Percentiles rank a stretch among this genome's conserved stretches.
Evolutionary conservation across 2,888 invertebrate species (phyloP).

Genomic region (Pterostichus madidus): DNA sequence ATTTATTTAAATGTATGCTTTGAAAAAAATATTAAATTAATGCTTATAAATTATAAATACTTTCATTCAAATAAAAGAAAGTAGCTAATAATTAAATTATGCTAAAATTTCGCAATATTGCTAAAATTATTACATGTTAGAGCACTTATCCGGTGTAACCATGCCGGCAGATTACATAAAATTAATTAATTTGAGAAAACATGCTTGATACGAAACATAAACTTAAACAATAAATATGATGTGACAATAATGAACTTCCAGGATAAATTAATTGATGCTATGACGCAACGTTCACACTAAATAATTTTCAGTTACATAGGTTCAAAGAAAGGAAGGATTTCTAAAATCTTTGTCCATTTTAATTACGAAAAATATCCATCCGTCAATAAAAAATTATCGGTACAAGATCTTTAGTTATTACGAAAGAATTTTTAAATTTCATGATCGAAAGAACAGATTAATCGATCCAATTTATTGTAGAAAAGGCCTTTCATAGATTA

Average conservation of each 20-base stretch:
- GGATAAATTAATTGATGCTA: slow-evolving; percentile 39
- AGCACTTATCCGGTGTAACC: slow-evolving; percentile 23
- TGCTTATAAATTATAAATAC: no score
- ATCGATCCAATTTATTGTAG: slow-evolving; percentile 29
- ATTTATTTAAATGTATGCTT: neutral
- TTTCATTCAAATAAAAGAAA: slow-evolving; percentile 4
- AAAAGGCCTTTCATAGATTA: slow-evolving; percentile 14
- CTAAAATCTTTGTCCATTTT: slow-evolving; percentile 37
- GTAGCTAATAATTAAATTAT: slow-evolving; percentile 16
- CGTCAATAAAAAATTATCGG: slow-evolving; percentile 29
- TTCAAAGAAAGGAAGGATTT: slow-evolving; percentile 20
- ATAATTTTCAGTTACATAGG: slow-evolving; percentile 37
- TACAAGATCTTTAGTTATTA: neutral
- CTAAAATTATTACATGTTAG: slow-evolving; percentile 30
- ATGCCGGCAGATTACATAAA: slow-evolving; percentile 36
- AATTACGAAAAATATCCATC: slow-evolving; percentile 51
- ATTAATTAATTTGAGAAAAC: slow-evolving; percentile 48
- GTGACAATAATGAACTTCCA: slow-evolving; percentile 48
- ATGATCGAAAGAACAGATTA: slow-evolving; percentile 33
- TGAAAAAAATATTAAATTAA: no score
- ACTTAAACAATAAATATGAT: slow-evolving; percentile 46
- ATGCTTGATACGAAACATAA: slow-evolving; percentile 33
- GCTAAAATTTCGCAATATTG: slow-evolving; percentile 15
- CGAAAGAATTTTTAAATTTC: slow-evolving; percentile 23
- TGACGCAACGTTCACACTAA: slow-evolving; percentile 27